Evolutionary conservation across 2,797 vertebrate genomes (phyloP), one percentile per base, ranked within the genome.

Genomic region (Enteromius thamalakanensis): DNA sequence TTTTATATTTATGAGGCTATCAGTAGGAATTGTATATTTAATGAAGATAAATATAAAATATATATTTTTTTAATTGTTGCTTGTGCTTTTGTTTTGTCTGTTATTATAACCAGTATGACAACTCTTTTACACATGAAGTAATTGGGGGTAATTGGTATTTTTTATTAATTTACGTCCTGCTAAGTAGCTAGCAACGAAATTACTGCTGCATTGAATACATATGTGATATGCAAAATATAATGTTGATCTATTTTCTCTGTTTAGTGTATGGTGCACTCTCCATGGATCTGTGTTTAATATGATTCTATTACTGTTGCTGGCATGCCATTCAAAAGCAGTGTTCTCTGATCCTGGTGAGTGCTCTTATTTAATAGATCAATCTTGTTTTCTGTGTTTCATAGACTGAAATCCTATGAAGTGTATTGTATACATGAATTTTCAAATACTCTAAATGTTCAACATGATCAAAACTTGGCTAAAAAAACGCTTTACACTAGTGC

Each of bases 281-380:
- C 96, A 95, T 2, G 95, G 94, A 0, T 92, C 92, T 0, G 90
- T 93, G 34, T 96, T 96, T 84, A 96, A 95, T 89, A 79, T 94
- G 62, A 91, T 95, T 2, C 88, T 96, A 21, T 87, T 95, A 84
- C 91, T 96, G 89, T 92, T 96, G 70, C 91, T 96, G 29, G 93
- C 94, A 87, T 96, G 94, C 70, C 95, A 96, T 90, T 90, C 92
- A 21, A 95, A 95, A 71, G 96, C 96, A 0, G 95, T 96, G 49
- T 94, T 96, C 89, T 95, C 95, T 1, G 95, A 96, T 85, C 96
- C 95, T 6, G 95, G 95, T 96, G 58, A 90, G 94, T 86, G 34
- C 23, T 72, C 58, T 62, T 51, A 49, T 64, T 76, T 76, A 26
- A 47, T 42, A 4, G 26, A 11, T 15, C 19, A 12, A 17, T 49